A percentile compares a stretch with the other conserved stretches of the same genome.
Conservation (phyloP, 1,140 invertebrate species). For the Heliconius hermathena region DNA sequence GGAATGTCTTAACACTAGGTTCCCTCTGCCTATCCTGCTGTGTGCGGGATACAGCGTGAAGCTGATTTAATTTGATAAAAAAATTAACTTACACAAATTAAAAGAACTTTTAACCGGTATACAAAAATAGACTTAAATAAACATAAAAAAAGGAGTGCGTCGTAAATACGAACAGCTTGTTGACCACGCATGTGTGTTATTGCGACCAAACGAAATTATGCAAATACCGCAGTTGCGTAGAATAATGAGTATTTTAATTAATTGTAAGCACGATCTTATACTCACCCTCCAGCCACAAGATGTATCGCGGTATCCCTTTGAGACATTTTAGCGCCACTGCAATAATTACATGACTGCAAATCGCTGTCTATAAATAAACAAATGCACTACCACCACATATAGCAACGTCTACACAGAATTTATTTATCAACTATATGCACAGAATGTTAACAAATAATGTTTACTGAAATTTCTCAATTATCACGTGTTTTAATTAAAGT, state of each 20-base stretch:
- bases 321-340: slow-evolving; percentile 83
- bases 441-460: slow-evolving; percentile 2
- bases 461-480: background rate
- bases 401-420: slow-evolving; percentile 52
- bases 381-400: slow-evolving; percentile 68
- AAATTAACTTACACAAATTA: too few species aligned
- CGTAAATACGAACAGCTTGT: slow-evolving; percentile 37
- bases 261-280: slow-evolving; percentile 26
- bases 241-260: background rate
- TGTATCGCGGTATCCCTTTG: slow-evolving; percentile 92
- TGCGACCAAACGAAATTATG: slow-evolving; percentile 34
- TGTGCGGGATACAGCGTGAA: too few species aligned
- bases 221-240: slow-evolving; percentile 36
- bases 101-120: slow-evolving; percentile 13
- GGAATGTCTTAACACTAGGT: too few species aligned
- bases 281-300: slow-evolving; percentile 92
- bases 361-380: slow-evolving; percentile 80
- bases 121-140: slow-evolving; percentile 22
- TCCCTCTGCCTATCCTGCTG: too few species aligned
- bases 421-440: slow-evolving; percentile 37
- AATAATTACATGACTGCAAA: slow-evolving; percentile 78
- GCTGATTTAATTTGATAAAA: too few species aligned
- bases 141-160: slow-evolving; percentile 18
- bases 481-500: background rate
- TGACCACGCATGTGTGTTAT: slow-evolving; percentile 32